Evolutionary conservation across 2,888 invertebrate genomes (phyloP).

Genomic region (Latrodectus elegans): DNA sequence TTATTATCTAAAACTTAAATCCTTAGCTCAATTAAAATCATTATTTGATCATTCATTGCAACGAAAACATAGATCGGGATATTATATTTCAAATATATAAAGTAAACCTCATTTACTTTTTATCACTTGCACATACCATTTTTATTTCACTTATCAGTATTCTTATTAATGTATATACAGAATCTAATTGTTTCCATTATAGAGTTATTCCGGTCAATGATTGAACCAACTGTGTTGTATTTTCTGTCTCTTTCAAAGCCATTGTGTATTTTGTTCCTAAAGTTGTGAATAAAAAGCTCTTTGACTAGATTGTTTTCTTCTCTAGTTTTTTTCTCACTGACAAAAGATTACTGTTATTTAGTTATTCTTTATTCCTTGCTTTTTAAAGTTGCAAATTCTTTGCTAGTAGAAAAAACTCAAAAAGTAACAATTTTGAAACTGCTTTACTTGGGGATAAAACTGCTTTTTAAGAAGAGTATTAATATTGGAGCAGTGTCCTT

Average conservation of each 20-base stretch:
- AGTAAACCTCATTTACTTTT: constrained; percentile 20
- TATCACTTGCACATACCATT: constrained; percentile 68
- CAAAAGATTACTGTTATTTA: too few relatives aligned
- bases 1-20: constrained; percentile 8
- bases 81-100: constrained; percentile 17
- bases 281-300: constrained; percentile 64
- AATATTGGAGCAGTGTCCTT: too few relatives aligned
- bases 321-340: background rate
- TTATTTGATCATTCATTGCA: constrained; percentile 4
- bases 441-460: too few relatives aligned
- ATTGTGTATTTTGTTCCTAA: constrained; percentile 64
- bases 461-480: too few relatives aligned
- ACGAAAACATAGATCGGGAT: constrained; percentile 19
- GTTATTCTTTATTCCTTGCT: too few relatives aligned
- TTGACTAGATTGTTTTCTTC: constrained; percentile 6
- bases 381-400: too few relatives aligned
- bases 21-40: constrained; percentile 2
- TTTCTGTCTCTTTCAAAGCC: constrained; percentile 52
- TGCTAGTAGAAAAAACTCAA: too few relatives aligned
- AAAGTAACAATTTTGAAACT: too few relatives aligned
- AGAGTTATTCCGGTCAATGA: constrained; percentile 37
- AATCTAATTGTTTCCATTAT: constrained; percentile 46
- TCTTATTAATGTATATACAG: constrained; percentile 67
- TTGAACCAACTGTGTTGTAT: constrained; percentile 36
- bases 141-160: constrained; percentile 56